Evolutionary conservation across 2,113 vertebrate genomes (phyloP).

Genomic region (Phalacrocorax carbo): DNA sequence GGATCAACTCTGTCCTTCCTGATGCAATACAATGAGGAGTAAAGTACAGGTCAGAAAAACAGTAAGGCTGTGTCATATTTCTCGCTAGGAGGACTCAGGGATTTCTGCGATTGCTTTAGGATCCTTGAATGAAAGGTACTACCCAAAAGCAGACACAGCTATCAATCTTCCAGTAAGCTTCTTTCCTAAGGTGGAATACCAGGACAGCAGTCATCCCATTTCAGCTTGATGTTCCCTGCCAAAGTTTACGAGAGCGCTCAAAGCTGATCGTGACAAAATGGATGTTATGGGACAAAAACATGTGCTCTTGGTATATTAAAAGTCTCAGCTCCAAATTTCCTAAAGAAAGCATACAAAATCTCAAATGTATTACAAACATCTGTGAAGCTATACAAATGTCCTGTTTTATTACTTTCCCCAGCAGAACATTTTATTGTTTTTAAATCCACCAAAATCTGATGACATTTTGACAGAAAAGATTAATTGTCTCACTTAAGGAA

Average conservation of each 20-base stretch:
- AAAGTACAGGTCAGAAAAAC: neutral
- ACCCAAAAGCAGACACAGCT: neutral
- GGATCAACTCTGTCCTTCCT: neutral
- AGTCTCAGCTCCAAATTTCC: neutral
- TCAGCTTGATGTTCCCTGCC: neutral
- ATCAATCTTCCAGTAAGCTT: neutral
- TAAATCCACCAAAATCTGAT: neutral
- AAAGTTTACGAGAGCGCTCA: neutral
- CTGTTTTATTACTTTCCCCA: neutral
- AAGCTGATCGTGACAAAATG: neutral
- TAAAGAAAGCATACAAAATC: neutral
- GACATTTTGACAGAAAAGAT: conserved; percentile 18
- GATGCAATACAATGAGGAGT: neutral
- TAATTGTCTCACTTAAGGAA: conserved; percentile 20
- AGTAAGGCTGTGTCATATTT: neutral
- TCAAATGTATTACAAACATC: neutral
- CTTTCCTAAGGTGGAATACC: neutral
- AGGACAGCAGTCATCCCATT: neutral
- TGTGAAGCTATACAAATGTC: neutral
- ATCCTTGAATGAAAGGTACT: neutral
- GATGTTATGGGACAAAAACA: neutral
- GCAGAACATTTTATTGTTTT: neutral
- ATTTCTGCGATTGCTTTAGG: neutral
- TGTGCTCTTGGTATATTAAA: neutral
- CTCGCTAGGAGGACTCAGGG: neutral